phyloP scores from a whole-genome alignment of 2,888 invertebrate species.

The Lysandra coridon region DNA sequence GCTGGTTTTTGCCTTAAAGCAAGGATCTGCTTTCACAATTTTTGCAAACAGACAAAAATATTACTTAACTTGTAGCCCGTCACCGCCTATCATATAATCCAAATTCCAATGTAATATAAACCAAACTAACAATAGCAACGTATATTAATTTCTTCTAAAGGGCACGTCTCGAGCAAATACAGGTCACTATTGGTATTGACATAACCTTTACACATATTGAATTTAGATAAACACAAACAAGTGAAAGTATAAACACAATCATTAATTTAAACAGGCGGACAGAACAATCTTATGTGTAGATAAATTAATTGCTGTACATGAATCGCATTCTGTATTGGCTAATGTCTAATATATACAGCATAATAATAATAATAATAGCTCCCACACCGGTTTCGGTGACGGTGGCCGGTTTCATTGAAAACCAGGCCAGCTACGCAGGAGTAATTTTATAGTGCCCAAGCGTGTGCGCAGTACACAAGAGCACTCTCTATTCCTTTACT shows the following conservation, averaged over 20 bases:
- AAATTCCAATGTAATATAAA: neutral
- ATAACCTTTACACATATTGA: constrained; percentile 17
- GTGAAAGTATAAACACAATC: constrained; percentile 9
- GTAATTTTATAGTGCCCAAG: no score
- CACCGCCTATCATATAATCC: neutral
- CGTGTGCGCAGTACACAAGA: no score
- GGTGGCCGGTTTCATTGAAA: no score
- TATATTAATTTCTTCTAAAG: constrained; percentile 2
- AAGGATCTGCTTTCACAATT: no score
- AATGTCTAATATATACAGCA: no score
- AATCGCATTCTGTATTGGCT: neutral
- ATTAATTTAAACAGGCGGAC: neutral
- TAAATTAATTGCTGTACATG: constrained; percentile 4
- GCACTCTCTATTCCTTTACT: no score
- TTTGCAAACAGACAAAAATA: no score
- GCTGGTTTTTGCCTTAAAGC: no score
- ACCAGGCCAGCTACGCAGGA: no score
- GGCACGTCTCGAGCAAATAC: neutral
- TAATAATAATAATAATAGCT: no score
- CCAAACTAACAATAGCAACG: neutral
- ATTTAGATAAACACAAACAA: constrained; percentile 5
- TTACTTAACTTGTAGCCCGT: no score
- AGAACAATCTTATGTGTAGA: constrained; percentile 12
- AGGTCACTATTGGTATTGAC: neutral
- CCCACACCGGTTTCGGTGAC: no score